These are phyloP conservation scores for Todiramphus saurophagus DNA, from an alignment of 2,113 vertebrate species.

Conservation along the genomic window DNA sequence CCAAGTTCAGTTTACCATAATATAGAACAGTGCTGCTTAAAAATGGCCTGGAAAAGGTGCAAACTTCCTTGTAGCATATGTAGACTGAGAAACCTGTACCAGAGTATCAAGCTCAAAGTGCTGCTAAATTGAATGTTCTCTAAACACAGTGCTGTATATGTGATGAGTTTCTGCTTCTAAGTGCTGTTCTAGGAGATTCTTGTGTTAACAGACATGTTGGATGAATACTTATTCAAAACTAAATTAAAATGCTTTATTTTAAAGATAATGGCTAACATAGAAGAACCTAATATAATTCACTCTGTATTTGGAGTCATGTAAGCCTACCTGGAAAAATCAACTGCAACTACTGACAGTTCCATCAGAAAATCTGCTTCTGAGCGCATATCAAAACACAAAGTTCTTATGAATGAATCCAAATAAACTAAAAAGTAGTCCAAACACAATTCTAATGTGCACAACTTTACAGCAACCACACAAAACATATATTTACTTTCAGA, in stretches of 20 bases:
- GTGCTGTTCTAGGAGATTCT: not conserved
- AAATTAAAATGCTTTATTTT: slow-evolving; percentile 24
- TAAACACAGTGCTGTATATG: not conserved
- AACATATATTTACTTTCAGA: not conserved
- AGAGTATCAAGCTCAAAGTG: not conserved
- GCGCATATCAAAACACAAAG: not conserved
- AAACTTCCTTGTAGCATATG: not conserved
- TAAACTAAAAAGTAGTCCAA: not conserved
- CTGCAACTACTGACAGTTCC: slow-evolving; percentile 1
- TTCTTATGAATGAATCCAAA: not conserved
- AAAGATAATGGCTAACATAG: not conserved
- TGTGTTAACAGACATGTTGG: not conserved
- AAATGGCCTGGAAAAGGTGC: not conserved
- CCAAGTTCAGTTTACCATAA: not conserved
- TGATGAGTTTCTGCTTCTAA: not conserved
- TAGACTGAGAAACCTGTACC: not conserved
- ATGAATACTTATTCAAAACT: not conserved
- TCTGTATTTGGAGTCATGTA: slow-evolving; percentile 31
- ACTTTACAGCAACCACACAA: not conserved
- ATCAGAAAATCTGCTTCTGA: not conserved
- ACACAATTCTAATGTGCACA: not conserved
- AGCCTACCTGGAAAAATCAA: slow-evolving; percentile 40
- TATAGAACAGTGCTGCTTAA: not conserved
- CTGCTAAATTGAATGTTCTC: not conserved
- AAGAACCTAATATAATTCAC: not conserved